Base-by-base conservation (phyloP, 2,888 invertebrate genomes). In the Hirudinaria manillensis region DNA sequence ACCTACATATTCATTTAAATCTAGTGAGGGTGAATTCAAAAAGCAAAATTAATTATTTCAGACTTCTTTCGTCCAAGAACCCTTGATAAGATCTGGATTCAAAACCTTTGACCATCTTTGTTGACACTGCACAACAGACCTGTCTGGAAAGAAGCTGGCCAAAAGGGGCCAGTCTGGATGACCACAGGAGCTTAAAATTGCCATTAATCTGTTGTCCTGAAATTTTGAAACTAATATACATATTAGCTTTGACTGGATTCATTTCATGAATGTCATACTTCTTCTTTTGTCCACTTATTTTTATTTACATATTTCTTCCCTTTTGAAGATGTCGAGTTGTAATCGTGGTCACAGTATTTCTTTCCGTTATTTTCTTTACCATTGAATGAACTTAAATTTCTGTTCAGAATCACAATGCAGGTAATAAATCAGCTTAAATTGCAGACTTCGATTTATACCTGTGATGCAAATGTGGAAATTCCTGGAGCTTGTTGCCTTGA, bases 51-150 rank as follows among this genome's bases (percentile, higher is more conserved):
- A 45, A 6, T 16, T 1, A 45, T 45, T 45, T 45, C 36, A 21
- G 83, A 93, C 93, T 90, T 95, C 95, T 87, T 93, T 93, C 80
- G 96, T 96, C 97, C 97, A 97, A 24, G 96, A 80, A 2, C 80
- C 80, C 67, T 80, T 80, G 61, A 80, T 93, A 83, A 96, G 89
- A 84, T 93, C 93, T 66, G 96, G 96, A 87, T 95, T 95, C 81
- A 97, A 91, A 76, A 97, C 96, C 88, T 96, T 96, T 77, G 92
- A 92, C 96, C 97, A 97, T 80, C 97, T 88, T 85, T 95, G 95
- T 83, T 94, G 94, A 86, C 96, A 95, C 87, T 97, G 96, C 74
- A 94, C 90, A 84, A 95, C 95, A 67, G 93, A 91, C 77, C 96
- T 89, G 86, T 95, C 85, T 36, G 90, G 88, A 86, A 95, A 93